phyloP scores from a whole-genome alignment of 2,797 vertebrate genomes.

The Typhlichthys eigenmanni region DNA sequence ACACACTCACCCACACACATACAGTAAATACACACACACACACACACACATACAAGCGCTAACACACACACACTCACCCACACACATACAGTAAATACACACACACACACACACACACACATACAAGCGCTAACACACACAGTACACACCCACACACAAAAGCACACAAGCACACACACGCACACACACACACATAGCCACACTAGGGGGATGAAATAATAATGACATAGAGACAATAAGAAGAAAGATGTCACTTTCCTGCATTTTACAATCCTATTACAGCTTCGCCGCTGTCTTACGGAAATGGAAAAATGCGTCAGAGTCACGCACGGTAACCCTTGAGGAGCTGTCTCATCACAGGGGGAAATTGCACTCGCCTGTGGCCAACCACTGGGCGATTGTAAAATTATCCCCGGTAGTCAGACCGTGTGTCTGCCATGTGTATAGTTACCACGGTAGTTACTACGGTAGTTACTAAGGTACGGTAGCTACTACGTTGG shows the following conservation, averaged over 20 bases:
- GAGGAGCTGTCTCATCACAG: background rate
- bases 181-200: background rate
- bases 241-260: background rate
- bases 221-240: background rate
- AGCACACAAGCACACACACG: background rate
- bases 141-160: background rate
- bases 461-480: no score
- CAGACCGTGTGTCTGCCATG: background rate
- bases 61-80: background rate
- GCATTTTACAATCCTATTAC: background rate
- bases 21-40: background rate
- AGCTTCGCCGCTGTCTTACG: background rate
- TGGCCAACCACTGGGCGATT: background rate
- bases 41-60: constrained; percentile 4
- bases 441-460: no score
- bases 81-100: no score
- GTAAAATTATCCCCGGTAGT: background rate
- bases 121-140: background rate
- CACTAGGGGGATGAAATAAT: background rate
- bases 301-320: background rate
- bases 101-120: background rate
- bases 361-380: background rate
- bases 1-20: background rate
- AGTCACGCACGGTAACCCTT: background rate
- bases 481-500: no score